Conservation (phyloP, 2,888 invertebrate genomes). For the Subacronicta megacephala region DNA sequence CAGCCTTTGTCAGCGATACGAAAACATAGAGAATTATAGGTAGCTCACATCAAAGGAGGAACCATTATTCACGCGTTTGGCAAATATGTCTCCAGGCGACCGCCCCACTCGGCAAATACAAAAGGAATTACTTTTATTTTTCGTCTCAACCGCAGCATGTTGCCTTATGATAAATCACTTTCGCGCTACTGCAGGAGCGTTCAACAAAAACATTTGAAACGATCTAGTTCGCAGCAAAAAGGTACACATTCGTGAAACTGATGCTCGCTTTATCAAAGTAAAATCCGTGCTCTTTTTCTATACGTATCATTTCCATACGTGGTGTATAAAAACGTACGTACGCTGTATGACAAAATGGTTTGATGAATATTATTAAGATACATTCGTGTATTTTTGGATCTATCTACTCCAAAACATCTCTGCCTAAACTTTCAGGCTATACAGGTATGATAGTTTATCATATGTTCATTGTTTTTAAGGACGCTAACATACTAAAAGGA, state of each 20-base stretch:
- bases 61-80: conserved; percentile 84
- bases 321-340: conserved; percentile 9
- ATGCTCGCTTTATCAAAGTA: conserved; percentile 62
- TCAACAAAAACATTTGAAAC: conserved; percentile 77
- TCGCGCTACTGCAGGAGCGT: conserved; percentile 72
- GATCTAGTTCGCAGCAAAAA: conserved; percentile 76
- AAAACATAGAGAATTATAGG: conserved; percentile 58
- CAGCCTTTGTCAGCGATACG: conserved; percentile 56
- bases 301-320: conserved; percentile 31
- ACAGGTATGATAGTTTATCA: too few relatives aligned
- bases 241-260: conserved; percentile 71
- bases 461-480: too few relatives aligned
- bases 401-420: too few relatives aligned
- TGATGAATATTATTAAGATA: too few relatives aligned
- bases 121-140: conserved; percentile 87
- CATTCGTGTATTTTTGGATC: background rate
- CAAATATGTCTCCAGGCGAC: conserved; percentile 77
- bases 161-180: conserved; percentile 88
- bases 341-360: background rate
- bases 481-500: too few relatives aligned
- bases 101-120: conserved; percentile 79
- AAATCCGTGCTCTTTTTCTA: conserved; percentile 53
- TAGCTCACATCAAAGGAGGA: conserved; percentile 61
- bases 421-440: too few relatives aligned
- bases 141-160: conserved; percentile 84